These are phyloP conservation scores for Cecidostiba fungosa DNA, from an alignment of 2,888 invertebrate species.

Conservation along the genomic window DNA sequence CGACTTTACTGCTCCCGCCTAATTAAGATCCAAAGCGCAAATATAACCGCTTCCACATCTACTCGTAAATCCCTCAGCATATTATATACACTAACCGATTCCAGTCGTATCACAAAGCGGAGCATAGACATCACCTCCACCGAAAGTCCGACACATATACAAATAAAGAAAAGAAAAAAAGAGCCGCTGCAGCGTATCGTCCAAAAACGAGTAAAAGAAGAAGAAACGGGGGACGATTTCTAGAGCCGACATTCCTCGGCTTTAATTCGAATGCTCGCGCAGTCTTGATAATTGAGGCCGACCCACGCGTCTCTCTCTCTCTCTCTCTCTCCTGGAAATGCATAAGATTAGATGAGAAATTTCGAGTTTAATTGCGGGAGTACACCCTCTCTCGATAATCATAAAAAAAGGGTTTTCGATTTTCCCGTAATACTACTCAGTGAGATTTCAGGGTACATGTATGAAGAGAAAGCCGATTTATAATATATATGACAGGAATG, in stretches of 20 bases:
- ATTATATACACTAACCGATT: neutral
- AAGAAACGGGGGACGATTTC: conserved; percentile 32
- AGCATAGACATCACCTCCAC: neutral
- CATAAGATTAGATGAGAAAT: conserved; percentile 2
- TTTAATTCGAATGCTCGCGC: conserved; percentile 62
- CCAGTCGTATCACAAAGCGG: neutral
- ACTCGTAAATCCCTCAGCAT: neutral
- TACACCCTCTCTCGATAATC: neutral
- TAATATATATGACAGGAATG: conserved; percentile 40
- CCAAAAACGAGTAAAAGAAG: neutral
- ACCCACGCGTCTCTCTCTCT: conserved; percentile 21
- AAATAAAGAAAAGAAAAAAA: neutral
- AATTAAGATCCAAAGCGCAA: conserved; percentile 20
- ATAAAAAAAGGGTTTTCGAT: neutral
- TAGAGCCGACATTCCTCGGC: conserved; percentile 61
- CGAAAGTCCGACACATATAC: neutral
- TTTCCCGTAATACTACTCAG: neutral
- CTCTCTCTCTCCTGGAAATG: neutral
- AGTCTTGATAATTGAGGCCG: conserved; percentile 41
- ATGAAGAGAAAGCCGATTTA: neutral
- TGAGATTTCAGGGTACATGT: neutral
- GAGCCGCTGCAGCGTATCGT: neutral
- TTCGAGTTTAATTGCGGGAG: neutral
- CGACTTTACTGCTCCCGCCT: neutral
- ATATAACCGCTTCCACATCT: neutral